Evolutionary conservation across 2,797 vertebrate genomes (phyloP), one percentile per base, ranked within the genome.

Genomic region (Spizella passerina): DNA sequence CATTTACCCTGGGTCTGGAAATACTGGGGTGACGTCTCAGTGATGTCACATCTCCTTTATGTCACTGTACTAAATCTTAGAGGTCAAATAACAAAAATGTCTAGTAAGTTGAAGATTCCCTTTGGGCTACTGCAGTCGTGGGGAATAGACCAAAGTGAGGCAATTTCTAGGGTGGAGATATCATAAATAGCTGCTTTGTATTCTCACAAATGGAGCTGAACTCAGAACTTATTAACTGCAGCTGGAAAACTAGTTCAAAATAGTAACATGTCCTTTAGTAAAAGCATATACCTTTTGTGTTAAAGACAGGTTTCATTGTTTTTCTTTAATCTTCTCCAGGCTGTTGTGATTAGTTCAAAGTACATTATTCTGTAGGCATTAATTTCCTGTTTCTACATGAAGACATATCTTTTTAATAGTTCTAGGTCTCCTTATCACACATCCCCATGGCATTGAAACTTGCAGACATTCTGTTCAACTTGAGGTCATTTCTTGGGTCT

Each of bases 211-310:
- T 46, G 23, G n/a, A 88, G n/a, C 69, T 70, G 70, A 93, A 96
- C 44, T 15, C 63, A 80, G 66, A 65, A 41, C 3, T 86, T 76
- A 86, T 90, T 84, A 94, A 56, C 38, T 86, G 44, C 73, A 90
- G 71, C 66, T 94, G 89, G 69, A 81, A 81, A 91, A 46, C 46
- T 75, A 55, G 12, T 88, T 92, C 55, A 73, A 56, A 94, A 82
- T 73, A 91, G 55, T 68, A 88, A 73, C 18, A 13, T n/a, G 36
- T 63, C 50, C 50, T 88, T 84, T 79, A 93, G 44, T 43, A 84
- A 94, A 82, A 88, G 6, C 27, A 64, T 79, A 32, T 75, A 55
- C 52, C 63, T 84, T 64, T 36, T 78, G 5, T 80, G 46, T 70
- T 77, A 93, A 93, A 88, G 87, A 9, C 88, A 84, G 82, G 86